Evolutionary conservation across 2,113 vertebrate genomes (phyloP).

Genomic region (Onychostruthus taczanowskii): DNA sequence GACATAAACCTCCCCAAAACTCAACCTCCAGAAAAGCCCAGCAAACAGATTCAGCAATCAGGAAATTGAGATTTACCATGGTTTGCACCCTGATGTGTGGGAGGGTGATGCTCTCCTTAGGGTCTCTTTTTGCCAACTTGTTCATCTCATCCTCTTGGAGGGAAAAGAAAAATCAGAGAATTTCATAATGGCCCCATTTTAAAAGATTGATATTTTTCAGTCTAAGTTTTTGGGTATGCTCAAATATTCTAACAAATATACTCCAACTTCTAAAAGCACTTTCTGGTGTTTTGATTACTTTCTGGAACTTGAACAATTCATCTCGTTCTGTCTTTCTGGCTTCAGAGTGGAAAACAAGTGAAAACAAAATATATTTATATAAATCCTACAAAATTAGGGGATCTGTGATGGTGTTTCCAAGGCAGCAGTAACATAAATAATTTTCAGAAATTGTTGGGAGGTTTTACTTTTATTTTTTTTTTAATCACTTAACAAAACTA

Average conservation of each 20-base stretch:
- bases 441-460: neutral
- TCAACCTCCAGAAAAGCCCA: neutral
- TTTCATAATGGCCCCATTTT: neutral
- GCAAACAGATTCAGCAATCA: neutral
- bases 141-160: neutral
- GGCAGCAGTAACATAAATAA: neutral
- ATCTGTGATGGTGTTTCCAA: neutral
- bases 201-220: neutral
- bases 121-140: neutral
- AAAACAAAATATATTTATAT: neutral
- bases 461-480: neutral
- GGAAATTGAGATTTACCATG: neutral
- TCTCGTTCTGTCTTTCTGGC: neutral
- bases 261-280: neutral
- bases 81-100: neutral
- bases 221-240: neutral
- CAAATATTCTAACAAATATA: neutral
- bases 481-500: neutral
- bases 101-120: neutral
- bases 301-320: neutral
- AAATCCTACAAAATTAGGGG: neutral
- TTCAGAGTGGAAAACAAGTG: neutral
- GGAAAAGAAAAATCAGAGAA: neutral
- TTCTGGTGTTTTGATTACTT: neutral
- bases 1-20: neutral